phyloP scores from a whole-genome alignment of 1,140 invertebrate species.

The Meteorus sp. region DNA sequence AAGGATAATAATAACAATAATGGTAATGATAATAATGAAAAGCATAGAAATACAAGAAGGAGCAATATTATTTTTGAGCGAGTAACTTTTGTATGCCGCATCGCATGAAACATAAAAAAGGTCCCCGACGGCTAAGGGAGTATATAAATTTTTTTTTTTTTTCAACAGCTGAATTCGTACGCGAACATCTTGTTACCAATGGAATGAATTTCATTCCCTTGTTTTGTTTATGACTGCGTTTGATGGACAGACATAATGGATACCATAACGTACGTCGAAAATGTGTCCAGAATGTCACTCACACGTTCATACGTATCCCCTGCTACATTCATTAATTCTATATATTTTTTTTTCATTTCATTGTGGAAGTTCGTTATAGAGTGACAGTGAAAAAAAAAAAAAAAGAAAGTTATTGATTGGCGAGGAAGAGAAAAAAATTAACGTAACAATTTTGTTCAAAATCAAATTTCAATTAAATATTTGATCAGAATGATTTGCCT shows the following conservation, averaged over 20 bases:
- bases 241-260: conserved; percentile 11
- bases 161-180: conserved; percentile 19
- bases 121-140: conserved; percentile 16
- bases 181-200: conserved; percentile 11
- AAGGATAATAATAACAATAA: not conserved
- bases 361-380: no score
- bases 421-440: no score
- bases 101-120: conserved; percentile 24
- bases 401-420: not conserved
- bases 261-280: not conserved
- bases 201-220: not conserved
- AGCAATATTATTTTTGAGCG: conserved; percentile 30
- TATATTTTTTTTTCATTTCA: not conserved
- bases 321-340: not conserved
- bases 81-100: conserved; percentile 24
- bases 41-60: not conserved
- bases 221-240: not conserved
- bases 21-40: not conserved
- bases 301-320: not conserved
- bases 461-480: no score
- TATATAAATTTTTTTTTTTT: no score
- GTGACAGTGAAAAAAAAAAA: not conserved
- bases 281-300: not conserved
- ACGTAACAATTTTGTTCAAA: no score
- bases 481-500: no score